Evolutionary conservation across 2,888 invertebrate genomes (phyloP).

Genomic region (Stictocephala bisonia): DNA sequence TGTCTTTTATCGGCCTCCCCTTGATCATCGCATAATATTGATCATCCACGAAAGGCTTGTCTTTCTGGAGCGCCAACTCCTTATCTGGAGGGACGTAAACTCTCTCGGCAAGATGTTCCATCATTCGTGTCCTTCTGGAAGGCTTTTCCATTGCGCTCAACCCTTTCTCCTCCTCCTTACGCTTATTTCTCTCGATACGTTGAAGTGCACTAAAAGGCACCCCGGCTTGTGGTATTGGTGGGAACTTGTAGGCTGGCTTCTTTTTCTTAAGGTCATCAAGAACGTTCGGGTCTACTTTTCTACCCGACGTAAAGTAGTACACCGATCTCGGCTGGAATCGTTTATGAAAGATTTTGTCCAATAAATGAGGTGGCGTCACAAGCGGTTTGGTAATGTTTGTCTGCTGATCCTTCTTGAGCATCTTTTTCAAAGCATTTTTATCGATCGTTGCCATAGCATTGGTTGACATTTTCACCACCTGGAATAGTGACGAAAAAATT

Average conservation of each 20-base stretch:
- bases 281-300: conserved; percentile 31
- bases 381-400: conserved; percentile 22
- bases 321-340: conserved; percentile 33
- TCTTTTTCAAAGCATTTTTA: neutral
- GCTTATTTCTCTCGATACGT: neutral
- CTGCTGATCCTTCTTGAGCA: conserved; percentile 10
- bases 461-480: no score
- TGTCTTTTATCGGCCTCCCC: conserved; percentile 44
- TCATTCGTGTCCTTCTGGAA: conserved; percentile 14
- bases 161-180: neutral
- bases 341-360: conserved; percentile 43
- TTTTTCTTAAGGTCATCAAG: neutral
- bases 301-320: conserved; percentile 47
- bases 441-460: no score
- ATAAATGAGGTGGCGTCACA: neutral
- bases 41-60: conserved; percentile 22
- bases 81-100: conserved; percentile 36
- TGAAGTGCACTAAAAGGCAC: conserved; percentile 18
- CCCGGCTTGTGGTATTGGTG: conserved; percentile 15
- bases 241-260: neutral
- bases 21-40: conserved; percentile 37
- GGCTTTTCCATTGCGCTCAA: conserved; percentile 7
- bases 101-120: conserved; percentile 26
- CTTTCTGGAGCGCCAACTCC: neutral
- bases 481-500: no score